Evolutionary conservation across 2,113 vertebrate genomes (phyloP), one percentile per base, ranked within the genome.

Genomic region (Oriolus oriolus): DNA sequence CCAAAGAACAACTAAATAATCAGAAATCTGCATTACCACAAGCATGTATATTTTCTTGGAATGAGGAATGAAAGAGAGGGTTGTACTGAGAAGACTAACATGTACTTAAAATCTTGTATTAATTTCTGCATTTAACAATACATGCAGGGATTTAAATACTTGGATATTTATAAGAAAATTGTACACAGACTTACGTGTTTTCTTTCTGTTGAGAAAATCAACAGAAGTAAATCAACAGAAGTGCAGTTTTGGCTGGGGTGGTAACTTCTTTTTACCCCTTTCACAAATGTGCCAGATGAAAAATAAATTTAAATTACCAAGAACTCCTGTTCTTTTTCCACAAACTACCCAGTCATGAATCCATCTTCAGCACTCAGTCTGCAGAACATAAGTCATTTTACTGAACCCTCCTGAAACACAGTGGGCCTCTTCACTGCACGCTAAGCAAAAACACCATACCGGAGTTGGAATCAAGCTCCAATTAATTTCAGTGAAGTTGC

Each of bases 281-380:
- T 92, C 59, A 73, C 39, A 63, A 17, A 85, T 66, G 68, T 57
- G 61, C 26, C 66, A 88, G 56, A 84, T 59, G 50, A 87, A 89
- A 93, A 59, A 57, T 33, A 87, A 37, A 16, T 44, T 74, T 93
- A 59, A 95, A 96, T 93, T 81, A 84, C 44, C 82, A 93, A 87
- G 39, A 96, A 96, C 20, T 75, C 24, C 21, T 19, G 39, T 89
- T 68, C 24, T 74, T 74, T 27, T 81, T 54, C 69, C 20, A 23
- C 57, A 79, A 49, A 80, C 35, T 59, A 94, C 39, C 19, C 70
- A 35, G n/a, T 66, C 76, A 93, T 19, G 10, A 76, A 35, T 35
- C 20, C 31, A 45, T 52, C 41, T 75, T 73, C 9, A 26, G 31
- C 31, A 60, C 4, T 35, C 45, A 9, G 54, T 8, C 20, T 14